Evolutionary conservation across 2,797 vertebrate genomes (phyloP), one percentile per base, ranked within the genome.

Genomic region (Yasuhikotakia modesta): DNA sequence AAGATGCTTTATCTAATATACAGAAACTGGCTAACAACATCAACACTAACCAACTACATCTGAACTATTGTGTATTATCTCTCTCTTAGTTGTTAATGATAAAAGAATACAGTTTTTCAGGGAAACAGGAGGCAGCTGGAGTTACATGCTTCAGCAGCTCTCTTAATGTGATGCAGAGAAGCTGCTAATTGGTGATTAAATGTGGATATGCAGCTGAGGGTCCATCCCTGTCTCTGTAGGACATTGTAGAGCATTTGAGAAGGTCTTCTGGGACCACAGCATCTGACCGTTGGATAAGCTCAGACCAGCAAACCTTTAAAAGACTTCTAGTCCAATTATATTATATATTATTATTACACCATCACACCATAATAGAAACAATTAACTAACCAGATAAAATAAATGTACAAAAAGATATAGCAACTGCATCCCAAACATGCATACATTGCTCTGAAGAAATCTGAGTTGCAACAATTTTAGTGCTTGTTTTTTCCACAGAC

Each of bases 111-210:
- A 86, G 89, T 87, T 60, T 77, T 55, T 21, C 70, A 46, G 63
- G 50, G 69, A 60, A 72, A 57, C 55, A 55, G 27, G 70, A 69
- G 55, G 53, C 65, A 77, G 63, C 69, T 73, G 63, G 78, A 81
- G 46, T 66, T 50, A 35, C 63, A 64, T 0, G 80, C 80, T 78
- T 30, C 84, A 76, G 68, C 50, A 84, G 84, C 85, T 27, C 86
- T 61, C 79, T 84, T 83, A 91, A 84, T 85, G 81, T 82, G 76
- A 88, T 87, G 86, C 76, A 72, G 73, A 84, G 82, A 79, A 46
- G 66, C 78, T 79, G 79, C 79, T 90, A 91, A 90, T 86, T 88
- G 81, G 81, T 89, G 84, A 88, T 91, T 86, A 92, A 88, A 89
- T 86, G 72, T 88, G 90, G 88, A 87, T 91, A 91, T 86, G 80